These are phyloP conservation scores for Andrena fulva DNA, from an alignment of 2,888 invertebrate species.

Conservation along the genomic window DNA sequence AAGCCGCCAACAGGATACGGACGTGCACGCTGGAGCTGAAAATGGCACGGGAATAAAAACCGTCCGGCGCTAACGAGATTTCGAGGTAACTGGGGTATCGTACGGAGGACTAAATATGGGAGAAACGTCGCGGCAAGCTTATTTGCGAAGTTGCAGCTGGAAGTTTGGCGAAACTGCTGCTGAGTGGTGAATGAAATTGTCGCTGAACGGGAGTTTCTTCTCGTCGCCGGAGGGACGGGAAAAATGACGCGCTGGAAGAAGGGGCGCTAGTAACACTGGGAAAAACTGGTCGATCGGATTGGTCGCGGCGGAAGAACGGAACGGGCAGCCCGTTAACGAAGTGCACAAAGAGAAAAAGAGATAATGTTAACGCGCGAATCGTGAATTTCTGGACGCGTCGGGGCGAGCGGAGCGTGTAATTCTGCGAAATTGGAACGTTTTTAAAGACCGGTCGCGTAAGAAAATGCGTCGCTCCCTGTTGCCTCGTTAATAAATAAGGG, in stretches of 20 bases:
- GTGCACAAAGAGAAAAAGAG: background rate
- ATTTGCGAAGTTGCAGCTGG: conserved; percentile 1
- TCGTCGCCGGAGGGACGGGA: background rate
- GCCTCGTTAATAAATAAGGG: conserved; percentile 16
- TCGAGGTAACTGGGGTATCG: background rate
- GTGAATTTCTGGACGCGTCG: background rate
- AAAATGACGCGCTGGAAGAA: background rate
- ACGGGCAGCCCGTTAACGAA: no score
- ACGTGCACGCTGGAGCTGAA: background rate
- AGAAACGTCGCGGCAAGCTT: conserved; percentile 11
- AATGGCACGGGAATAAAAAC: conserved; percentile 10
- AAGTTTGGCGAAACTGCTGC: conserved; percentile 3
- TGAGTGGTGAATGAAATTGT: background rate
- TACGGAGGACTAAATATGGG: conserved; percentile 9
- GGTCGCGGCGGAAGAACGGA: conserved; percentile 5
- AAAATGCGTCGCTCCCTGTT: background rate
- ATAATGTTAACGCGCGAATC: background rate
- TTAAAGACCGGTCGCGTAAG: conserved; percentile 5
- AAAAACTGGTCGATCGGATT: conserved; percentile 20
- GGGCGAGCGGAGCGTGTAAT: background rate
- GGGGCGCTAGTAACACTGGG: background rate
- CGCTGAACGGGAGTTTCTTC: conserved; percentile 11
- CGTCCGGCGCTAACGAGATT: conserved; percentile 14
- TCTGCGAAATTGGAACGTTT: background rate
- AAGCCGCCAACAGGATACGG: background rate